A percentile compares a stretch with the other conserved stretches of the same genome.
Conservation (phyloP, 2,797 vertebrate genomes). For the Clarias laeviceps region DNA sequence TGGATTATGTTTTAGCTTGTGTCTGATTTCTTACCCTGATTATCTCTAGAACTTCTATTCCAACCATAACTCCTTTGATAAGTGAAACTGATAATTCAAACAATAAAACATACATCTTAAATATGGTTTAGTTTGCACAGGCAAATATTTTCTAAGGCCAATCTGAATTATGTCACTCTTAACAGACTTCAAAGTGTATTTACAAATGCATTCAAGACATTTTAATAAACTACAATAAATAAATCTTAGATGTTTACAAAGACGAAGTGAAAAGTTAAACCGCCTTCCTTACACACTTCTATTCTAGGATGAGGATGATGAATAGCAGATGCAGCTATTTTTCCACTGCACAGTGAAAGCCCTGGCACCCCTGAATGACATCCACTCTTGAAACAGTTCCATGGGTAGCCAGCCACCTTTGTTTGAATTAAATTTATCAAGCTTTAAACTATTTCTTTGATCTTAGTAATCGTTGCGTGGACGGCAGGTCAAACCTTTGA, state of each 20-base stretch:
- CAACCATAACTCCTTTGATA: neutral
- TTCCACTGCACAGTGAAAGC: constrained; percentile 34
- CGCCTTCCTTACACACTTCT: constrained; percentile 6
- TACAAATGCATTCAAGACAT: neutral
- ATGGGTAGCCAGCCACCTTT: neutral
- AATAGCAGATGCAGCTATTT: constrained; percentile 41
- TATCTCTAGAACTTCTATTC: neutral
- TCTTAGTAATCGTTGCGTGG: neutral
- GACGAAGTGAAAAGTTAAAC: constrained; percentile 36
- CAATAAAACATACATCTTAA: neutral
- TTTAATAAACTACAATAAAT: constrained; percentile 32
- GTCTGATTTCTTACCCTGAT: neutral
- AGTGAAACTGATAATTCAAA: neutral
- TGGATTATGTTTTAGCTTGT: neutral
- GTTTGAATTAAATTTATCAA: constrained; percentile 12
- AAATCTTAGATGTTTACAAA: constrained; percentile 43
- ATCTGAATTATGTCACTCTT: constrained; percentile 11
- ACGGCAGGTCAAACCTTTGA: neutral
- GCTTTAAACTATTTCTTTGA: constrained; percentile 27
- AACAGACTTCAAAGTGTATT: constrained; percentile 9
- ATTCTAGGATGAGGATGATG: constrained; percentile 35
- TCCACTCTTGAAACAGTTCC: constrained; percentile 7
- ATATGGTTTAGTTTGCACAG: neutral
- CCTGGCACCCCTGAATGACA: neutral
- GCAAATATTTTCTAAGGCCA: neutral